Base-by-base conservation (phyloP, 2,113 vertebrate genomes). In the Chionodraco myersi region DNA sequence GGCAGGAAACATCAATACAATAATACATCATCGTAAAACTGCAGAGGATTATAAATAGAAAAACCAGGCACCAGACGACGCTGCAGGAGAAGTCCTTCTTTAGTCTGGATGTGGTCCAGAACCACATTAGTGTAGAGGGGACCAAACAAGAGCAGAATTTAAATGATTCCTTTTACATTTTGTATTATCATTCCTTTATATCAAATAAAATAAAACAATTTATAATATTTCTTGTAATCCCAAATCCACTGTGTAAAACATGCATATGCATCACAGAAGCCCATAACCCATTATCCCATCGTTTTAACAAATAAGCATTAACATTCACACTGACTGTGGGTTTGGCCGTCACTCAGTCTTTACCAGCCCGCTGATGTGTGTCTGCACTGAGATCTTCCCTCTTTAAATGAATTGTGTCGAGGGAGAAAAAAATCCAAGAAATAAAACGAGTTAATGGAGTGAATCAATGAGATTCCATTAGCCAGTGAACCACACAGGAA, bases 391-490 rank as follows among this genome's bases (percentile, higher is more conserved):
- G n/a, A 72, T 78, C 76, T 56, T 66, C 80, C 68, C 64, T 70
- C 54, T 84, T 65, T 64, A 77, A 86, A 87, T 86, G 76, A 90
- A 80, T 84, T 89, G 88, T 82, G 74, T 86, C 64, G 10, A 84
- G 76, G 71, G 77, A 82, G 30, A 52, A 23, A 47, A 69, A 84
- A 80, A 80, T 62, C 48, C 5, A 80, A 81, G 80, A 82, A 80
- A 84, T 75, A 81, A 86, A 91, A 88, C 44, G 23, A 81, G 77
- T 90, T 90, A 90, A 91, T 83, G 83, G 84, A 90, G 75, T 10
- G 56, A 88, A 90, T 93, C 91, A 84, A 92, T 93, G 68, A 65
- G 75, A 77, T 83, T 77, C 84, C 82, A 91, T 93, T 89, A 92
- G 77, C 77, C 53, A 48, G 30, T 5, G 74, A 49, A 54, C 41